Evolutionary conservation across 1,140 invertebrate species (phyloP).

Genomic region (Brachionus koreanus): DNA sequence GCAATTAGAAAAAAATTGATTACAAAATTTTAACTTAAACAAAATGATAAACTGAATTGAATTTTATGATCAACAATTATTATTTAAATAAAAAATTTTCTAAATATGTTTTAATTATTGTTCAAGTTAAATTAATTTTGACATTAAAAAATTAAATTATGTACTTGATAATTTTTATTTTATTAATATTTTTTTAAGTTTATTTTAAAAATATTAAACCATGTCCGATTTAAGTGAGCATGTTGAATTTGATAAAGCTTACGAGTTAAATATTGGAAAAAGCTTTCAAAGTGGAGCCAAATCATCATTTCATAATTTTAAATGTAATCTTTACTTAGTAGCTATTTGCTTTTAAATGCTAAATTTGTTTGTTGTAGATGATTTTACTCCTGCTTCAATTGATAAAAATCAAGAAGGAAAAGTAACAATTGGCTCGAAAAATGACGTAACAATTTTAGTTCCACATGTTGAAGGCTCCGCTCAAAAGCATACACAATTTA

Average conservation of each 20-base stretch:
- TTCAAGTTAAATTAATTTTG: too few relatives aligned
- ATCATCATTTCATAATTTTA: slow-evolving; percentile 36
- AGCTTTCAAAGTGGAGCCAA: slow-evolving; percentile 13
- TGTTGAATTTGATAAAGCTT: slow-evolving; percentile 7
- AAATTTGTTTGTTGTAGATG: neutral
- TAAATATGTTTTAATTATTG: too few relatives aligned
- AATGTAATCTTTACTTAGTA: neutral
- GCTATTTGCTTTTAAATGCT: neutral
- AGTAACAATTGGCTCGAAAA: slow-evolving; percentile 22
- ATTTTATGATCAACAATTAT: too few relatives aligned
- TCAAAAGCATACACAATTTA: slow-evolving; percentile 42
- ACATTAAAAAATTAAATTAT: too few relatives aligned
- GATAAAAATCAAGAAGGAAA: slow-evolving; percentile 37
- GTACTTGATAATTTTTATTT: too few relatives aligned
- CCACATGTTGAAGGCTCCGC: slow-evolving; percentile 40
- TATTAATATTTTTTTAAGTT: too few relatives aligned
- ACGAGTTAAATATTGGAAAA: slow-evolving; percentile 44
- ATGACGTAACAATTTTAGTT: slow-evolving; percentile 38
- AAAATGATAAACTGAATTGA: too few relatives aligned
- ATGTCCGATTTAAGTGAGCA: slow-evolving; percentile 22
- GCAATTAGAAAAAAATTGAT: too few relatives aligned
- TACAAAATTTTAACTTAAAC: too few relatives aligned
- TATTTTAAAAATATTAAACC: neutral
- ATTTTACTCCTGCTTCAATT: slow-evolving; percentile 39
- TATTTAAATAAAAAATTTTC: too few relatives aligned